Percentiles rank a stretch among this genome's conserved stretches.
phyloP scores from a whole-genome alignment of 2,797 vertebrate genomes.

The Channa striata region DNA sequence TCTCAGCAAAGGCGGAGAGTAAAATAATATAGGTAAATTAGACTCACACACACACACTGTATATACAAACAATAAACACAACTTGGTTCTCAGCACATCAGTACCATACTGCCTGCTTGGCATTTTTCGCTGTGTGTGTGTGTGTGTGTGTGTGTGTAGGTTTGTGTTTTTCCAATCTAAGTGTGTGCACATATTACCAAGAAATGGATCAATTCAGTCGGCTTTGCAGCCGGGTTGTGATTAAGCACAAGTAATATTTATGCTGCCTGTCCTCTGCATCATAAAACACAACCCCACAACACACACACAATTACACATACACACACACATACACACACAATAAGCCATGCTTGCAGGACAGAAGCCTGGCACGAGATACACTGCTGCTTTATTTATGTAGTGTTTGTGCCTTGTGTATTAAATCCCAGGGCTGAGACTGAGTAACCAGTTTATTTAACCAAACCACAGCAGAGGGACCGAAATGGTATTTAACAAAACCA shows the following conservation, averaged over 20 bases:
- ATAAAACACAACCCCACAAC: conserved; percentile 74
- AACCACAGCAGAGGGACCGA: conserved; percentile 24
- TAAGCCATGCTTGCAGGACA: conserved; percentile 71
- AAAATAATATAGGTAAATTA: conserved; percentile 48
- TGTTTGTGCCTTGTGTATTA: conserved; percentile 52
- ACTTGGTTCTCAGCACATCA: conserved; percentile 40
- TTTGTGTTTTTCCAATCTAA: conserved; percentile 40
- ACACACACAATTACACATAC: conserved; percentile 25
- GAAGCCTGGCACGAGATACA: conserved; percentile 69
- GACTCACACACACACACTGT: conserved; percentile 2
- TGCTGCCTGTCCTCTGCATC: conserved; percentile 69
- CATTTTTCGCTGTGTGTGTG: conserved; percentile 35
- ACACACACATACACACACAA: conserved; percentile 37
- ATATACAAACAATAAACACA: conserved; percentile 35
- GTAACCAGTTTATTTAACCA: conserved; percentile 62
- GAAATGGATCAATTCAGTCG: conserved; percentile 73
- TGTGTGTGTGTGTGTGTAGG: conserved; percentile 3
- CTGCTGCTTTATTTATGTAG: conserved; percentile 79
- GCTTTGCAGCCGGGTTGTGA: conserved; percentile 75
- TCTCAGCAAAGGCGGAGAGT: conserved; percentile 40
- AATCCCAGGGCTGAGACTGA: conserved; percentile 52
- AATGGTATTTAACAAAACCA: conserved; percentile 42
- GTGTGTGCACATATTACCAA: conserved; percentile 58
- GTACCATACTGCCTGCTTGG: conserved; percentile 47
- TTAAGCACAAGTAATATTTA: conserved; percentile 77